Evolutionary conservation across 64 coral and sea anemone species (phyloP), one percentile per base, ranked within the genome.

Genomic region (Acropora tenuis): DNA sequence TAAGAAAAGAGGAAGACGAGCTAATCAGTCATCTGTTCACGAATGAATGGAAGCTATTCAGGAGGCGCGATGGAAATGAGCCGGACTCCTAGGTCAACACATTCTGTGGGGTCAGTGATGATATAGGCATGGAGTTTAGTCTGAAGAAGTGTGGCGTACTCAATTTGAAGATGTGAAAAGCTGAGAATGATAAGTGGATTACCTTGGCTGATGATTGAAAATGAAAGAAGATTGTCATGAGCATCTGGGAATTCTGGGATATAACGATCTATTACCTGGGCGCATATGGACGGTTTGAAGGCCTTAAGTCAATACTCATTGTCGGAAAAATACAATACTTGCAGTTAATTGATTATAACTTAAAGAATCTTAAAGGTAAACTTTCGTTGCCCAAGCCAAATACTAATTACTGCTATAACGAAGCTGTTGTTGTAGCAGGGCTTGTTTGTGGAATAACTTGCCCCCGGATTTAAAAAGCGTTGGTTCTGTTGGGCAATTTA

Each of bases 71-170:
- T 69, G 61, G 73, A 73, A 10, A 42, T 55, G 55, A 87, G 17
- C 19, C 47, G 41, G 61, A 87, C 15, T 72, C 60, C 7, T 87
- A 73, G 69, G 49, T 87, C 40, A 41, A 87, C 13, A 48, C 66
- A 87, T 20, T 66, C 10, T 66, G 48, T 72, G 41, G 72, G 11
- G 72, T 85, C 59, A 65, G 53, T 16, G 65, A 30, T 40, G 82
- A 85, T 69, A 85, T 85, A 41, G 52, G 55, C 41, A 85, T 67
- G 82, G 55, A 67, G 65, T 85, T 85, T 85, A 8, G 82, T 5
- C 10, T 65, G 17, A 67, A 85, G 50, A 85, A 85, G n/a, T 87
- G 84, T 87, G 84, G 50, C 7, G 18, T 87, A n/a, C 43, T 87
- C 47, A 66, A 44, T 13, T 18, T 87, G 61, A 40, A 87, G 57